Evolutionary conservation across 64 coral and sea anemone species (phyloP).

Genomic region (Cladopsammia gracilis): DNA sequence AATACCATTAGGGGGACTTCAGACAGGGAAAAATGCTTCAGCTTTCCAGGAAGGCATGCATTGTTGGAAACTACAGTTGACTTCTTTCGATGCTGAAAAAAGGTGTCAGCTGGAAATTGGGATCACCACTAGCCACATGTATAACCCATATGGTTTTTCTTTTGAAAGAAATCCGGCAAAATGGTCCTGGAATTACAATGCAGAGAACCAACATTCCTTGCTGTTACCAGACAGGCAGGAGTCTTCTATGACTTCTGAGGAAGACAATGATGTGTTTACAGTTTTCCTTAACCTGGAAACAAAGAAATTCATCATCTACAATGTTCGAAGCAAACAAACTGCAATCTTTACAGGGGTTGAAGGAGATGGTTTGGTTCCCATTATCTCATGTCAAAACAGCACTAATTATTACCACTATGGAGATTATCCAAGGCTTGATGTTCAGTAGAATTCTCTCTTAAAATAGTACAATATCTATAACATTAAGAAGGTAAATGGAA

Average conservation of each 20-base stretch:
- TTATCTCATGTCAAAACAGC: background rate
- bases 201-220: too few relatives aligned
- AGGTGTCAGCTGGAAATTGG: background rate
- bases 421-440: background rate
- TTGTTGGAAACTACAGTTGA: slow-evolving; percentile 3
- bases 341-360: background rate
- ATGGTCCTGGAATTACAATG: background rate
- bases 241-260: background rate
- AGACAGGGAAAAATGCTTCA: background rate
- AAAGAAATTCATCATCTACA: slow-evolving; percentile 4
- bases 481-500: too few relatives aligned
- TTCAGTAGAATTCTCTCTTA: too few relatives aligned
- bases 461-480: too few relatives aligned
- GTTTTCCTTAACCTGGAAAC: slow-evolving; percentile 21
- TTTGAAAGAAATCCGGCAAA: background rate
- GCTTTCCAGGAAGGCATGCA: background rate
- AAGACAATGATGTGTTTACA: background rate
- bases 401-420: background rate
- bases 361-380: background rate
- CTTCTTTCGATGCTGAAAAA: background rate
- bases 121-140: background rate
- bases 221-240: background rate
- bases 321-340: slow-evolving; percentile 17
- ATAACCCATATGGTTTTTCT: too few relatives aligned
- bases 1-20: too few relatives aligned